Percentiles rank a stretch among this genome's conserved stretches.
These are phyloP conservation scores for Ceratosolen fusciceps DNA, from an alignment of 1,140 invertebrate genomes.

Conservation along the genomic window DNA sequence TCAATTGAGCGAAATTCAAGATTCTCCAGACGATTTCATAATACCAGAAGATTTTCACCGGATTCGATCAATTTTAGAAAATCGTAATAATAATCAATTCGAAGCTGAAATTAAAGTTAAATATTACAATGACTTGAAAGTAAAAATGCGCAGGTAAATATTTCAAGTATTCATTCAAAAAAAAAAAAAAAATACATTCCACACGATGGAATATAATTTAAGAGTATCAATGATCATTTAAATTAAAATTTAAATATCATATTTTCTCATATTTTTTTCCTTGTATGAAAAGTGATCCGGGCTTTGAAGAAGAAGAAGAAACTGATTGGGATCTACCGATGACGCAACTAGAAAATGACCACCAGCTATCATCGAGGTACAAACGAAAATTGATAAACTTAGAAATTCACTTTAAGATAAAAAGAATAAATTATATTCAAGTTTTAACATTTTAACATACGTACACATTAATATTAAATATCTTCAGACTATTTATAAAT, in stretches of 20 bases:
- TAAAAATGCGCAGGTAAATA: constrained; percentile 73
- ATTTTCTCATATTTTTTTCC: constrained; percentile 67
- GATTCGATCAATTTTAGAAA: constrained; percentile 71
- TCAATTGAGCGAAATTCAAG: constrained; percentile 71
- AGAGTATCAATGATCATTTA: no score
- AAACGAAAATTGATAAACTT: constrained; percentile 45
- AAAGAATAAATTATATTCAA: no score
- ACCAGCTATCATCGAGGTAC: constrained; percentile 69
- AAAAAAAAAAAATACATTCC: constrained; percentile 21
- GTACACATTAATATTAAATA: no score
- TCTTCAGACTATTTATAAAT: no score
- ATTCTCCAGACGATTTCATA: constrained; percentile 73
- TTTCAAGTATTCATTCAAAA: not conserved
- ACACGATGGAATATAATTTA: constrained; percentile 12
- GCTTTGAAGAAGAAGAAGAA: constrained; percentile 72
- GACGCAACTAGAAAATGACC: constrained; percentile 73
- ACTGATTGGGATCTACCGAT: constrained; percentile 73
- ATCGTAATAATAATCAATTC: constrained; percentile 63
- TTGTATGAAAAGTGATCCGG: constrained; percentile 71
- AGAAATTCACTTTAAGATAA: no score
- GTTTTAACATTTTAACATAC: no score
- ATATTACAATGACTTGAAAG: constrained; percentile 70
- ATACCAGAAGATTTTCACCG: constrained; percentile 76
- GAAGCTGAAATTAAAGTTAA: constrained; percentile 69
- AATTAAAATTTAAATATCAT: constrained; percentile 60